Base-by-base conservation (phyloP, 2,797 vertebrate species). In the Botia almorhae region DNA sequence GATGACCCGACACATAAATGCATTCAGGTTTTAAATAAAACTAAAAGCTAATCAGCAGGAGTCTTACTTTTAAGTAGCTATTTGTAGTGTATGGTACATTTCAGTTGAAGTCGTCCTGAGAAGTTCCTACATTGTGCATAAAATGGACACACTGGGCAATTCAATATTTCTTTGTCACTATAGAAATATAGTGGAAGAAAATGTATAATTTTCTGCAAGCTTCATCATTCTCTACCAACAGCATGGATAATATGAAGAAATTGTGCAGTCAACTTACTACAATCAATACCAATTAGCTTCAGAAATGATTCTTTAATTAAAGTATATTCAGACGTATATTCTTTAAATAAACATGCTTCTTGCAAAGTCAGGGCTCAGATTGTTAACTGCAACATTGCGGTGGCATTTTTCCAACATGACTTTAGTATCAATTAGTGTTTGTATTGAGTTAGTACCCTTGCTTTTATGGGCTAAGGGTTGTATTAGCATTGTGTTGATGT, bases 381-480 rank as follows among this genome's bases (percentile, higher is more conserved):
- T 60, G 23, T 10, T 58, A 21, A 12, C 12, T 26, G 13, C 6
- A 4, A 29, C 58, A 61, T 61, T 61, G 58, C 4, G 12, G 21
- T 12, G 13, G 21, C 13, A 2, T 60, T 60, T 26, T 26, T 29
- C 12, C 16, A 33, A 33, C 74, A 76, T 76, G 51, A 19, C 74
- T 67, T 76, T 67, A 51, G 55, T 23, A 70, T 78, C 14, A 70
- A 63, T 71, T 78, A 71, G 76, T 69, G 55, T 33, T 78, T 63
- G n/a, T 61, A 53, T 53, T 63, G 43, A 78, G 46, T 61, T 71
- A 51, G 23, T 26, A 29, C 56, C 3, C 12, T 53, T 1, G 29
- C 56, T 63, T 39, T 23, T 63, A 39, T 70, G 46, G 29, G 26
- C 69, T 69, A 39, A 70, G 23, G 12, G 29, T 46, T 71, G 46